phyloP scores from a whole-genome alignment of 2,113 vertebrate genomes.

The Mesoclemmys tuberculata region DNA sequence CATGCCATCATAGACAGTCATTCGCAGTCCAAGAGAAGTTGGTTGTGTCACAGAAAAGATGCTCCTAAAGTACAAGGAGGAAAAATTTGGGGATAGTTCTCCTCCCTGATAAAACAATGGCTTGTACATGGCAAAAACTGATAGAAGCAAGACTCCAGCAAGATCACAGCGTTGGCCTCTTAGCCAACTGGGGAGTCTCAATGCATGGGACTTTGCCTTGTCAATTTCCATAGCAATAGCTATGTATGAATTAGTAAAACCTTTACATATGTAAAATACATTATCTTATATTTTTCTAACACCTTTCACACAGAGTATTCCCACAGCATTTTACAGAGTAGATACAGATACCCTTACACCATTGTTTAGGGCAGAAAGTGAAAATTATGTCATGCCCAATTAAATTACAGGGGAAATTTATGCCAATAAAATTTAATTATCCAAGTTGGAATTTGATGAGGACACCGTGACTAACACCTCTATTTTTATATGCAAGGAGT shows the following conservation, averaged over 20 bases:
- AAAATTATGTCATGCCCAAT: conserved; percentile 13
- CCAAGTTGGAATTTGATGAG: background rate
- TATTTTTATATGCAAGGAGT: background rate
- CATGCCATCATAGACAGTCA: background rate
- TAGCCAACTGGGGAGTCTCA: background rate
- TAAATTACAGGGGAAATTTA: conserved; percentile 14
- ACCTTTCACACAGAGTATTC: background rate
- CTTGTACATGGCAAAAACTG: background rate
- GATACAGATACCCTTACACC: background rate
- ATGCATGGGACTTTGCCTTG: background rate
- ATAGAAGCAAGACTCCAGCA: background rate
- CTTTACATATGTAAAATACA: background rate
- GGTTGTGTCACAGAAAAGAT: background rate
- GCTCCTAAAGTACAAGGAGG: background rate
- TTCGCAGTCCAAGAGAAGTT: background rate
- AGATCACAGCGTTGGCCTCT: background rate
- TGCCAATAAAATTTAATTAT: conserved; percentile 16
- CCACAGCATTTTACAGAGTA: conserved; percentile 4
- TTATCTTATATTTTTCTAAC: background rate
- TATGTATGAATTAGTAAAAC: conserved; percentile 10
- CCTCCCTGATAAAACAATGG: background rate
- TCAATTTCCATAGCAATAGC: background rate
- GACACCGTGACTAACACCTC: conserved; percentile 31
- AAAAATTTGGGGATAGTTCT: background rate
- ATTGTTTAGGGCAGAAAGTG: conserved; percentile 4